Evolutionary conservation across 2,113 vertebrate genomes (phyloP).

Genomic region (Platysteira castanea): DNA sequence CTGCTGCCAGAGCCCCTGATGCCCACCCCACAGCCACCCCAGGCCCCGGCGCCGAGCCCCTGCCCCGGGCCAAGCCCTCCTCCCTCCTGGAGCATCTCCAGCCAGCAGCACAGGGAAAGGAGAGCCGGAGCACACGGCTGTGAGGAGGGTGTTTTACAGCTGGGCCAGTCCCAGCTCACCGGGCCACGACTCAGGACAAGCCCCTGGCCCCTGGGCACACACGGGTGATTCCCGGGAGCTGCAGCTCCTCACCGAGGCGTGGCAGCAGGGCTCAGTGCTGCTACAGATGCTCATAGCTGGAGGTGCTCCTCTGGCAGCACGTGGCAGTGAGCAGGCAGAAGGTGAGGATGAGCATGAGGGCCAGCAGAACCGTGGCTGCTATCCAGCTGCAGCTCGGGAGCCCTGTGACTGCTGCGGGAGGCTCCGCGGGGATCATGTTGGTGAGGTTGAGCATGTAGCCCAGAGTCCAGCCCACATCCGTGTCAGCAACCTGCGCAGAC

Average conservation of each 20-base stretch:
- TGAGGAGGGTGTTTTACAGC: not conserved
- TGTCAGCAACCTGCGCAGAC: slow-evolving; percentile 65
- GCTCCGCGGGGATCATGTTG: slow-evolving; percentile 76
- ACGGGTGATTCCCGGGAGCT: rapidly evolving
- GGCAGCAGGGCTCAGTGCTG: not conserved
- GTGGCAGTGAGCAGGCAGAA: not conserved
- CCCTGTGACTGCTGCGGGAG: slow-evolving; percentile 23
- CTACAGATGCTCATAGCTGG: not conserved
- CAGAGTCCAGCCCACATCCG: slow-evolving; percentile 82
- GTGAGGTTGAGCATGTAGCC: slow-evolving; percentile 86
- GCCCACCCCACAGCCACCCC: not conserved
- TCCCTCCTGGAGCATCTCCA: not conserved
- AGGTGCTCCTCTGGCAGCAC: not conserved
- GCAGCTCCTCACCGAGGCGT: not conserved
- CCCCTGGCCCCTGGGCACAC: not conserved
- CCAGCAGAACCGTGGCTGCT: slow-evolving; percentile 64
- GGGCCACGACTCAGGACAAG: not conserved
- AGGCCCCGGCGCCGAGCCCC: rapidly evolving
- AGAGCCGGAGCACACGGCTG: not conserved
- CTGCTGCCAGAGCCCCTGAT: not conserved
- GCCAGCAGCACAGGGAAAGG: rapidly evolving
- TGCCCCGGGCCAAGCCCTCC: not conserved
- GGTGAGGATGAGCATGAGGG: not conserved
- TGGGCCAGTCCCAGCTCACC: not conserved
- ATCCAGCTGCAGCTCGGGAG: slow-evolving; percentile 69